A percentile compares a stretch with the other conserved stretches of the same genome.
Conservation (phyloP, 2,113 vertebrate species). For the Cyprinodon brontotheroides region DNA sequence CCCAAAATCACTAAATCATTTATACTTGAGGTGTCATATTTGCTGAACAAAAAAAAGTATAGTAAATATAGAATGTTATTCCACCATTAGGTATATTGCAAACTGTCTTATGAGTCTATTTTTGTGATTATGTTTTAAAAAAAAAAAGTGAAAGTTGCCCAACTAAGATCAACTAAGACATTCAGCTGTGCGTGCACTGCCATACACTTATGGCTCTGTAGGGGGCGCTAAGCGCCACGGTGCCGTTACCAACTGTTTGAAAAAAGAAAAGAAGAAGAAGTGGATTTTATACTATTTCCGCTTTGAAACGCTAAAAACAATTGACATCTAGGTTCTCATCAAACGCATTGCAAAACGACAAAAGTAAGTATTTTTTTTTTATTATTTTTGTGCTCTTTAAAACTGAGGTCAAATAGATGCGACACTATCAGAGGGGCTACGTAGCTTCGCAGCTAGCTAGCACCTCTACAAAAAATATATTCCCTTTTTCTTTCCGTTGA, state of each 20-base stretch:
- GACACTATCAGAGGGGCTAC: not conserved
- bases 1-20: no score
- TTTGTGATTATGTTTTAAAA: no score
- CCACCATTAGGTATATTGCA: no score
- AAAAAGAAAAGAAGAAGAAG: not conserved
- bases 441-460: constrained; percentile 12
- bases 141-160: no score
- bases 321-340: constrained; percentile 29
- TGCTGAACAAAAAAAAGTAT: no score
- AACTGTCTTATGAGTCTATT: no score
- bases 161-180: no score
- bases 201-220: not conserved
- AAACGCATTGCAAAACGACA: constrained; percentile 42
- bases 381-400: no score
- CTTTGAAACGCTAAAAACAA: not conserved
- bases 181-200: no score
- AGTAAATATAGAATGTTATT: no score
- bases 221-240: not conserved
- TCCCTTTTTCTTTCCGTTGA: no score
- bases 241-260: not conserved
- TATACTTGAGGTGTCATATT: no score
- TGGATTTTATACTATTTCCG: not conserved
- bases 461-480: not conserved
- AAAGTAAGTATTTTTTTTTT: constrained; percentile 59
- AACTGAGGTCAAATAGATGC: not conserved